Evolutionary conservation across 1,140 invertebrate genomes (phyloP), one percentile per base, ranked within the genome.

Genomic region (Melipona quadrifasciata): DNA sequence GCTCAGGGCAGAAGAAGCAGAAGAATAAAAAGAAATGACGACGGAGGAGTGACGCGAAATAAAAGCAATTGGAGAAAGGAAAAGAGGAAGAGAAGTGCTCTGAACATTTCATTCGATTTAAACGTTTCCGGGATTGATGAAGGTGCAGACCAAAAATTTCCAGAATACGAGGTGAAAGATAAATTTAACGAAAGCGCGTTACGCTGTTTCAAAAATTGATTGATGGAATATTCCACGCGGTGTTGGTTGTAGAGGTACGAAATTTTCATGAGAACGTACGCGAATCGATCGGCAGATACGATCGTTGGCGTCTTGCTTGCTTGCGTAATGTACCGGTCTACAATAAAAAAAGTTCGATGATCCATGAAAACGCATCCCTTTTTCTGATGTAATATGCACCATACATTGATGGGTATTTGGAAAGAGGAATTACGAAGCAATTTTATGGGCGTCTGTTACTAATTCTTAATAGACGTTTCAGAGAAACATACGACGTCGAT

Each of bases 291-390:
- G 24, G n/a, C 21, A 51, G 31, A 68, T 51, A 55, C 77, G 24
- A 57, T 78, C 27, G n/a, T 27, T 65, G 19, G 31, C 39, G 47
- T 76, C 53, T 27, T 19, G 58, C 1, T 55, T 17, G 21, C 47
- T 79, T 11, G 77, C 77, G 55, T 68, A 55, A 79, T n/a, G 27
- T 16, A 55, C 77, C 77, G 77, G 64, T 17, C 31, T 31, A 21
- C 6, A 51, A 21, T 12, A 4, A 10, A n/a, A 53, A 70, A 55
- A 57, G 10, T n/a, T 0, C 16, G 64, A 2, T 12, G 10, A 3
- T 21, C 19, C 27, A 6, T 21, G 27, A 27, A 31, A 16, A 53
- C 5, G 10, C 67, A 21, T 70, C 77, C 21, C 19, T 17, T 65
- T 24, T 21, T 24, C 51, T 55, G n/a, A 3, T 11, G 19, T 55